Evolutionary conservation across 2,888 invertebrate genomes (phyloP), one percentile per base, ranked within the genome.

Genomic region (Adelognathus sp.): DNA sequence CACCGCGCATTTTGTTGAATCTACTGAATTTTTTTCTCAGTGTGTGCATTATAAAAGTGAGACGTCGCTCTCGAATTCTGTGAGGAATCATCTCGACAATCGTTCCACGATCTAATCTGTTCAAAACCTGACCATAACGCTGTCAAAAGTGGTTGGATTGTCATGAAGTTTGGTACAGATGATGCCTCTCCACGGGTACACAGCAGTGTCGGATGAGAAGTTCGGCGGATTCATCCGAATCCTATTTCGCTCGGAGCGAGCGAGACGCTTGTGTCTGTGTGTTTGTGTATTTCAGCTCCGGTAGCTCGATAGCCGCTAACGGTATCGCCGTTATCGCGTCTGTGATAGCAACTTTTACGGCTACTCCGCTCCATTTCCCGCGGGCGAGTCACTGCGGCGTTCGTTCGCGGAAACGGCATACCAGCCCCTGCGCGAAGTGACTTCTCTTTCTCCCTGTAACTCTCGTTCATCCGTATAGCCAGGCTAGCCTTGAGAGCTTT

Each of bases 341-440:
- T 82, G 85, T 83, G 86, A 87, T 87, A 84, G 85, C 83, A 85
- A 86, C 86, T 86, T 88, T 87, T 86, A 88, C 81, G 85, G 81
- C 72, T 84, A 83, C 83, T 86, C 85, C 82, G 84, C 83, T 80
- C 82, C 83, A 83, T 86, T 84, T 86, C 84, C 81, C 79, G 70
- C 70, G 80, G 70, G 79, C 82, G 76, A 80, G 79, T 81, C 74
- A 76, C 39, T 76, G 36, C 24, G 18, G 24, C 54, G 29, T 39
- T 29, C 39, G 67, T 39, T 41, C 76, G 67, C 69, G 74, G 33
- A 72, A 67, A 70, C 27, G 39, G 54, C 31, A 31, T 63, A 60
- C 52, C 63, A 60, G 36, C 76, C 67, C 69, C 56, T 60, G 70
- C 71, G 67, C 56, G 31, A 24, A 33, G 44, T n/a, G n/a, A n/a